Conservation (phyloP, 2,888 invertebrate species). For the Papilio gigon region DNA sequence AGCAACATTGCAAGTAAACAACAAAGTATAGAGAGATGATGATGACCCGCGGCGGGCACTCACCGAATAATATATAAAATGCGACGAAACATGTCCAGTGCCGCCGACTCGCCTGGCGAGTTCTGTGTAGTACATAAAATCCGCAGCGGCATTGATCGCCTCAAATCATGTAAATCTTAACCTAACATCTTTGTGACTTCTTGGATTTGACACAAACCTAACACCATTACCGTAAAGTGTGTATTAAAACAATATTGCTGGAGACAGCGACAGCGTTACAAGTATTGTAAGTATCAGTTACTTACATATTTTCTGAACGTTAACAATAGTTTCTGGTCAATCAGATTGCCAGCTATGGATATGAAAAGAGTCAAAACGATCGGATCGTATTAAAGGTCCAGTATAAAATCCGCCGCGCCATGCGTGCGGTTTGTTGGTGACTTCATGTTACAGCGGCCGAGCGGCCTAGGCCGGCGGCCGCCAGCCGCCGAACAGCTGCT, state of each 20-base stretch:
- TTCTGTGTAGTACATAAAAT: too few relatives aligned
- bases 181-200: too few relatives aligned
- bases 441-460: slow-evolving; percentile 35
- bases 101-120: too few relatives aligned
- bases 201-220: not conserved
- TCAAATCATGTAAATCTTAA: too few relatives aligned
- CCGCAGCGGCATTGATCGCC: too few relatives aligned
- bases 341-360: slow-evolving; percentile 52
- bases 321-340: slow-evolving; percentile 2
- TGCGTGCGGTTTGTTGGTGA: slow-evolving; percentile 56
- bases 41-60: too few relatives aligned
- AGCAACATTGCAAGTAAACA: too few relatives aligned
- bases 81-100: too few relatives aligned
- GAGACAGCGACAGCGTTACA: not conserved
- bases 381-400: slow-evolving; percentile 34
- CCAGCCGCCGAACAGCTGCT: slow-evolving; percentile 93
- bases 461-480: slow-evolving; percentile 71
- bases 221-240: not conserved
- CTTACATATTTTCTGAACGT: not conserved
- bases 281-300: not conserved
- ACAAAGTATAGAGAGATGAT: too few relatives aligned
- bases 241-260: not conserved
- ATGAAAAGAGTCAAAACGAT: slow-evolving; percentile 24
- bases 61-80: too few relatives aligned
- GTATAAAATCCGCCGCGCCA: slow-evolving; percentile 61